Evolutionary conservation across 2,113 vertebrate genomes (phyloP).

Genomic region (Mustela nigripes): DNA sequence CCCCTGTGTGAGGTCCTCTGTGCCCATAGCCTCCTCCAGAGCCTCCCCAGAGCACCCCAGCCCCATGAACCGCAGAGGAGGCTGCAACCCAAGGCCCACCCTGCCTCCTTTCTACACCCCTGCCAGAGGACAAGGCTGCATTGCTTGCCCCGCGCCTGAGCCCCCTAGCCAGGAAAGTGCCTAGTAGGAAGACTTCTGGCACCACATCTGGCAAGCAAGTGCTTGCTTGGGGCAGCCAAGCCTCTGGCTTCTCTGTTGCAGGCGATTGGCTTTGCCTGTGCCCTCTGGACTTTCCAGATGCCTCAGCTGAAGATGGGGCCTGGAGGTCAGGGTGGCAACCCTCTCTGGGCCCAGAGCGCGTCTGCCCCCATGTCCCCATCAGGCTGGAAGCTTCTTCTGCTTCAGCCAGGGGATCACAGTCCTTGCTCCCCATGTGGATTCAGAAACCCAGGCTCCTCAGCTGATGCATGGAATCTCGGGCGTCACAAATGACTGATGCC

Average conservation of each 20-base stretch:
- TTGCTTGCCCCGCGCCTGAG: fast-evolving
- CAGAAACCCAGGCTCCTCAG: neutral
- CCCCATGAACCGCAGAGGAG: neutral
- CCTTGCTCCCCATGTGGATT: fast-evolving
- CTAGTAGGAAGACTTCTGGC: neutral
- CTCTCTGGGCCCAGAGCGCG: neutral
- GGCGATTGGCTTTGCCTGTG: no score
- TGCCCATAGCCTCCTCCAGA: neutral
- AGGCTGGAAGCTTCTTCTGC: neutral
- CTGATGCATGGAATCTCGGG: neutral
- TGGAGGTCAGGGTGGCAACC: fast-evolving
- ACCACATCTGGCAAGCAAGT: fast-evolving
- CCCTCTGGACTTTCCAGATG: neutral
- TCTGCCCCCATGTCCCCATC: no score
- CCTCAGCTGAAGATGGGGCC: neutral
- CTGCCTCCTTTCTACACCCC: fast-evolving
- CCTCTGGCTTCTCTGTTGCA: neutral
- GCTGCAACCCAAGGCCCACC: neutral
- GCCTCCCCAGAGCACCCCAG: neutral
- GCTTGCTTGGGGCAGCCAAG: neutral
- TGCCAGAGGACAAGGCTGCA: neutral
- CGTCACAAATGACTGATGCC: neutral
- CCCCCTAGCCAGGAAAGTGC: fast-evolving
- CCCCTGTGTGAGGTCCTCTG: fast-evolving
- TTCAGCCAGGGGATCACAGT: neutral